Evolutionary conservation across 1,140 invertebrate species (phyloP).

Genomic region (Bicyclus anynana): DNA sequence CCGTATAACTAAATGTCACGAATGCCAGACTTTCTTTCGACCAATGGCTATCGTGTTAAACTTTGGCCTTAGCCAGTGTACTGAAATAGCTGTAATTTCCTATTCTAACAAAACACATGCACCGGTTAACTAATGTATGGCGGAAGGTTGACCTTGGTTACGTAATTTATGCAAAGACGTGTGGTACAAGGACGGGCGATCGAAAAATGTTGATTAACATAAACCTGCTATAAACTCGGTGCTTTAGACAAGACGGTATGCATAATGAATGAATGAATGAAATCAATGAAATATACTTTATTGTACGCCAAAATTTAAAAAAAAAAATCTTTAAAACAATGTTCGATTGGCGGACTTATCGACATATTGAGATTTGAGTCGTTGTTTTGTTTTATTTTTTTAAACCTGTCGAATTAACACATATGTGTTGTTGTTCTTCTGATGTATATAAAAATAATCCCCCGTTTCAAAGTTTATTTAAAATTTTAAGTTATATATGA

Average conservation of each 20-base stretch:
- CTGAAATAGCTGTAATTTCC: constrained; percentile 52
- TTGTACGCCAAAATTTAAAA: too few species aligned
- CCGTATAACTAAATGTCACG: not conserved
- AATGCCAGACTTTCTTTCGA: not conserved
- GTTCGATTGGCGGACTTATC: too few species aligned
- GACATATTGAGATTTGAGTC: too few species aligned
- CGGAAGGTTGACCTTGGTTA: constrained; percentile 58
- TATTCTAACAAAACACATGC: constrained; percentile 45
- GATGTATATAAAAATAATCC: too few species aligned
- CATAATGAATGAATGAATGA: not conserved
- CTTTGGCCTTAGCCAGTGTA: constrained; percentile 27
- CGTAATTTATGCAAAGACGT: constrained; percentile 47
- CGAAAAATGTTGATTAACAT: constrained; percentile 35
- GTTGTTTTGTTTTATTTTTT: too few species aligned
- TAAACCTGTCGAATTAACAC: too few species aligned
- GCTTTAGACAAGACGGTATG: not conserved
- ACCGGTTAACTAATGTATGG: constrained; percentile 32
- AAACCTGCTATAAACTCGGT: constrained; percentile 14
- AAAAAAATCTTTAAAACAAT: too few species aligned
- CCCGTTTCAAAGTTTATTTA: too few species aligned
- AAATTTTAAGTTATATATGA: too few species aligned
- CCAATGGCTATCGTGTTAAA: constrained; percentile 19
- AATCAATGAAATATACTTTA: too few species aligned
- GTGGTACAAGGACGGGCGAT: constrained; percentile 45
- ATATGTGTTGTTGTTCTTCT: too few species aligned